phyloP scores from a whole-genome alignment of 2,797 vertebrate genomes.

The Sebastes nivosus region DNA sequence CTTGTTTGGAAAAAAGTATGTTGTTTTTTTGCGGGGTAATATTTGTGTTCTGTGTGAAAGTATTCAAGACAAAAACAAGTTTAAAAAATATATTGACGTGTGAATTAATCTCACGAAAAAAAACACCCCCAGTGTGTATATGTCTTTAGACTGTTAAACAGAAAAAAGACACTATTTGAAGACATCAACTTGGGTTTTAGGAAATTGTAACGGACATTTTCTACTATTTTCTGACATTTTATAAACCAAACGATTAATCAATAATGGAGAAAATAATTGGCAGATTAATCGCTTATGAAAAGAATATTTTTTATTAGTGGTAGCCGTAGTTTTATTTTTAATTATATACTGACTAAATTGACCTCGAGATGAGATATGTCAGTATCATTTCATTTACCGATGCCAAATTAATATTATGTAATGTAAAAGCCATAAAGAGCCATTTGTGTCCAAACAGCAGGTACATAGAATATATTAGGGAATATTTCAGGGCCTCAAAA shows the following conservation, averaged over 20 bases:
- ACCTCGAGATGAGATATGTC: neutral
- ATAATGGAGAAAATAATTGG: no score
- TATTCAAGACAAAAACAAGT: no score
- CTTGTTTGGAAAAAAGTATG: no score
- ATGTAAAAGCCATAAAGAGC: no score
- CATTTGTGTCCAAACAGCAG: neutral
- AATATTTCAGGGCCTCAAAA: neutral
- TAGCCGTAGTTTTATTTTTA: neutral
- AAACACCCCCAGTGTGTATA: no score
- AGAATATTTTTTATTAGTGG: neutral
- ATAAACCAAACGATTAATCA: neutral
- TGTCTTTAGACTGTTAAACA: neutral
- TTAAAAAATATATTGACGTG: no score
- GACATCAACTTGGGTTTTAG: neutral
- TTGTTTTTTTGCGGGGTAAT: no score
- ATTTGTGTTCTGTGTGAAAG: no score
- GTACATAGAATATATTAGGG: neutral
- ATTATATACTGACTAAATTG: neutral
- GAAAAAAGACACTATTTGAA: neutral
- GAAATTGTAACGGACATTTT: neutral
- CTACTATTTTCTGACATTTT: neutral
- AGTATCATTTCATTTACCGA: neutral
- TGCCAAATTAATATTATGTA: neutral
- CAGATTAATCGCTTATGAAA: neutral
- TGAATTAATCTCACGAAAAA: no score